Percentiles rank a stretch among this genome's conserved stretches.
phyloP scores from a whole-genome alignment of 2,888 invertebrate species.

The Cryptocheilus praepositus region DNA sequence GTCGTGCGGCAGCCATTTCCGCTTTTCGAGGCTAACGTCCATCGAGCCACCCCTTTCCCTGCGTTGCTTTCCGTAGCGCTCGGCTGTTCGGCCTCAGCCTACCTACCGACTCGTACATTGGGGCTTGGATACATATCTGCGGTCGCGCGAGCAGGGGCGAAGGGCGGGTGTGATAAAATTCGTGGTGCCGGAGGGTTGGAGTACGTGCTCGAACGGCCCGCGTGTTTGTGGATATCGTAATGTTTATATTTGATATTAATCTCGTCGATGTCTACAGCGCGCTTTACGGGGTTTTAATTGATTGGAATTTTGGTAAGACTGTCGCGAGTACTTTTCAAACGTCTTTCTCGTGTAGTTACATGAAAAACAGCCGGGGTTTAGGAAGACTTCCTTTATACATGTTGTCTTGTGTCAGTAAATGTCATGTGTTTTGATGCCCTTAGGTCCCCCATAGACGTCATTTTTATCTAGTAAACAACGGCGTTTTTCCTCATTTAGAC shows the following conservation, averaged over 20 bases:
- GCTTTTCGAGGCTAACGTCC: slow-evolving; percentile 51
- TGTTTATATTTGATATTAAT: slow-evolving; percentile 55
- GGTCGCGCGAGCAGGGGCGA: slow-evolving; percentile 27
- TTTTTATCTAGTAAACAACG: too few relatives aligned
- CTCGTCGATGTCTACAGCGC: slow-evolving; percentile 44
- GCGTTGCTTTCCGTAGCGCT: slow-evolving; percentile 13
- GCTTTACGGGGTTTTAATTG: slow-evolving; percentile 50
- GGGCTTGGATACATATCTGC: slow-evolving; percentile 45
- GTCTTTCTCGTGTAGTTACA: too few relatives aligned
- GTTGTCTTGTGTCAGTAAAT: too few relatives aligned
- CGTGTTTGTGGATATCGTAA: slow-evolving; percentile 28
- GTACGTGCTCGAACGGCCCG: slow-evolving; percentile 32
- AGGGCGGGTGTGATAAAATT: slow-evolving; percentile 54
- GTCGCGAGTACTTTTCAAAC: too few relatives aligned
- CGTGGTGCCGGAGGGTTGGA: slow-evolving; percentile 29
- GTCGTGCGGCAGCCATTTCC: slow-evolving; percentile 60
- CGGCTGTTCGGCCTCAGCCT: neutral
- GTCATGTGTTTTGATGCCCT: too few relatives aligned
- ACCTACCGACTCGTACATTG: too few relatives aligned
- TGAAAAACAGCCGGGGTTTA: too few relatives aligned
- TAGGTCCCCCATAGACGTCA: too few relatives aligned
- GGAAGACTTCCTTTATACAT: too few relatives aligned
- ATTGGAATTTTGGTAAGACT: slow-evolving; percentile 25
- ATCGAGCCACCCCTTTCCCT: slow-evolving; percentile 30
- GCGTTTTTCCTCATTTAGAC: too few relatives aligned